Evolutionary conservation across 1,140 invertebrate genomes (phyloP).

Genomic region (Glomeris maerens): DNA sequence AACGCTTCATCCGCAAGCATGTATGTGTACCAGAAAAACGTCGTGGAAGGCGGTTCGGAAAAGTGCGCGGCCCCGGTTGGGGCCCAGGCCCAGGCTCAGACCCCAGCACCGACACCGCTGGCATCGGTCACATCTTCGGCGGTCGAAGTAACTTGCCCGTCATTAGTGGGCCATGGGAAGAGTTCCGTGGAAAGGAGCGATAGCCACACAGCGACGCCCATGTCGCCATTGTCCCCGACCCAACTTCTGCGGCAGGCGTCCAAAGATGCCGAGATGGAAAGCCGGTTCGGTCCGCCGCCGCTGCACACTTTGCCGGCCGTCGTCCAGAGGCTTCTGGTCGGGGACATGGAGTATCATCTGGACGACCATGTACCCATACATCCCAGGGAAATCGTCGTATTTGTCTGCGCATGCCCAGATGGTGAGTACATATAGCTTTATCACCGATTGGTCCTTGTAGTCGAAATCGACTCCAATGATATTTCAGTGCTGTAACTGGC

Average conservation of each 20-base stretch:
- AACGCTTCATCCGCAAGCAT: constrained; percentile 7
- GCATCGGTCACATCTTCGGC: not conserved
- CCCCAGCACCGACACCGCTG: not conserved
- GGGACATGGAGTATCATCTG: not conserved
- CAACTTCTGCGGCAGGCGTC: not conserved
- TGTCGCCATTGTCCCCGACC: constrained; percentile 1
- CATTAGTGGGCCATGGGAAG: not conserved
- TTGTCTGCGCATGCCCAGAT: not conserved
- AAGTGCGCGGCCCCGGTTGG: not conserved
- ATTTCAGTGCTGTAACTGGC: too few species aligned
- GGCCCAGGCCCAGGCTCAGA: not conserved
- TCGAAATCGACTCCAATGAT: too few species aligned
- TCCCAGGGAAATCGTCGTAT: not conserved
- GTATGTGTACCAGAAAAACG: constrained; percentile 4
- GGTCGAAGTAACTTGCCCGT: not conserved
- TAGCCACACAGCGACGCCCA: not conserved
- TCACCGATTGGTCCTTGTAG: too few species aligned
- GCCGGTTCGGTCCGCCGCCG: not conserved
- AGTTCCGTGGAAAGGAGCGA: not conserved
- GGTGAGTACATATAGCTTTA: not conserved
- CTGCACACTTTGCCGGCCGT: not conserved
- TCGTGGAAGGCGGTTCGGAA: not conserved
- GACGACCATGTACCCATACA: not conserved
- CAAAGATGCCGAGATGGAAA: not conserved
- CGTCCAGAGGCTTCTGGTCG: not conserved